Conservation (phyloP, 2,888 invertebrate genomes). For the Onthophagus sagittarius region DNA sequence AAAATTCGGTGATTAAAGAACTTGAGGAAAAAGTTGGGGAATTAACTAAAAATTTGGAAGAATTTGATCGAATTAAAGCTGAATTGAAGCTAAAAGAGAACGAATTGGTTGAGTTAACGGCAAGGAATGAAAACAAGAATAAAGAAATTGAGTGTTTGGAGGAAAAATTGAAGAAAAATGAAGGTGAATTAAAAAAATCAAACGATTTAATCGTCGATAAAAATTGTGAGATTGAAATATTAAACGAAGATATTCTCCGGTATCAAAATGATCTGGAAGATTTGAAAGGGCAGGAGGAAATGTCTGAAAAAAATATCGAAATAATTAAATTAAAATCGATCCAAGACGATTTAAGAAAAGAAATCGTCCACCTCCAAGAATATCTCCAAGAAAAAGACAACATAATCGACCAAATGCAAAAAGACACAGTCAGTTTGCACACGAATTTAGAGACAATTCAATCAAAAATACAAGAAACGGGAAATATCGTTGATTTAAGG, state of each 20-base stretch:
- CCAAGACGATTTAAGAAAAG: constrained; percentile 49
- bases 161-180: constrained; percentile 41
- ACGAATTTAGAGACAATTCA: constrained; percentile 52
- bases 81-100: constrained; percentile 18
- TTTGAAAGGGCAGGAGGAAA: constrained; percentile 24
- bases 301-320: constrained; percentile 33
- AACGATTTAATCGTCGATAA: constrained; percentile 42
- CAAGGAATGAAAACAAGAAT: background rate
- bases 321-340: constrained; percentile 31
- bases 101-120: background rate
- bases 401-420: constrained; percentile 57
- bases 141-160: constrained; percentile 26
- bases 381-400: constrained; percentile 58
- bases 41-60: background rate
- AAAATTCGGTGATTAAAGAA: constrained; percentile 19
- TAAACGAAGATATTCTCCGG: constrained; percentile 52
- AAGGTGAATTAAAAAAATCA: constrained; percentile 46
- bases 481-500: constrained; percentile 57
- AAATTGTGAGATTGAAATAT: constrained; percentile 55
- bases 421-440: constrained; percentile 55
- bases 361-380: constrained; percentile 56
- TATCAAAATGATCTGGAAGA: constrained; percentile 50
- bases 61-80: constrained; percentile 18
- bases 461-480: constrained; percentile 53
- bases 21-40: constrained; percentile 26